Evolutionary conservation across 2,797 vertebrate genomes (phyloP).

Genomic region (Chromobotia macracanthus): DNA sequence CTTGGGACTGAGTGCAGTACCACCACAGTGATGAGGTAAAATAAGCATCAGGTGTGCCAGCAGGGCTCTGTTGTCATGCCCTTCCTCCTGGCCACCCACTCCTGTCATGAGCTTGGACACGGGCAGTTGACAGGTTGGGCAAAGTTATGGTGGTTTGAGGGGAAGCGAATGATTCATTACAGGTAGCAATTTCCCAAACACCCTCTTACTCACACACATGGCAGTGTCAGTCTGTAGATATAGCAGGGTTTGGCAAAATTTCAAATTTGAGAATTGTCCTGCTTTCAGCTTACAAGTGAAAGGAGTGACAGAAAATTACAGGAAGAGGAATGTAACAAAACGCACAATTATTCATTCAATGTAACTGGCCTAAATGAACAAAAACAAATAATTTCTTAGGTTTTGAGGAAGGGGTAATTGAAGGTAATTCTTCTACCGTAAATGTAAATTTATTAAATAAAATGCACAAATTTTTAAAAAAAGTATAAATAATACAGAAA

Average conservation of each 20-base stretch:
- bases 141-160: slow-evolving; percentile 21
- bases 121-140: neutral
- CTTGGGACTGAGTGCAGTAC: neutral
- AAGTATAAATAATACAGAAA: too few relatives aligned
- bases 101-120: slow-evolving; percentile 35
- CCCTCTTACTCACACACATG: neutral
- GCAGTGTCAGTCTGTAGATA: neutral
- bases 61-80: slow-evolving; percentile 55
- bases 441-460: too few relatives aligned
- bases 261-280: neutral
- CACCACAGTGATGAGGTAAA: neutral
- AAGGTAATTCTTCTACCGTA: too few relatives aligned
- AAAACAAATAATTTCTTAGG: too few relatives aligned
- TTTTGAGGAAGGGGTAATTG: too few relatives aligned
- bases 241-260: neutral
- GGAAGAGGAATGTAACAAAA: too few relatives aligned
- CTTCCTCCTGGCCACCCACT: slow-evolving; percentile 18
- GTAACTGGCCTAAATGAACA: too few relatives aligned
- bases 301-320: too few relatives aligned
- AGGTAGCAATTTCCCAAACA: slow-evolving; percentile 9
- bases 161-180: neutral
- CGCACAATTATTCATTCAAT: too few relatives aligned
- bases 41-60: slow-evolving; percentile 41
- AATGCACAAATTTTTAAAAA: too few relatives aligned
- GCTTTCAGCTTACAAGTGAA: too few relatives aligned